Conservation (phyloP, 2,797 vertebrate species). For the Chelmon rostratus region DNA sequence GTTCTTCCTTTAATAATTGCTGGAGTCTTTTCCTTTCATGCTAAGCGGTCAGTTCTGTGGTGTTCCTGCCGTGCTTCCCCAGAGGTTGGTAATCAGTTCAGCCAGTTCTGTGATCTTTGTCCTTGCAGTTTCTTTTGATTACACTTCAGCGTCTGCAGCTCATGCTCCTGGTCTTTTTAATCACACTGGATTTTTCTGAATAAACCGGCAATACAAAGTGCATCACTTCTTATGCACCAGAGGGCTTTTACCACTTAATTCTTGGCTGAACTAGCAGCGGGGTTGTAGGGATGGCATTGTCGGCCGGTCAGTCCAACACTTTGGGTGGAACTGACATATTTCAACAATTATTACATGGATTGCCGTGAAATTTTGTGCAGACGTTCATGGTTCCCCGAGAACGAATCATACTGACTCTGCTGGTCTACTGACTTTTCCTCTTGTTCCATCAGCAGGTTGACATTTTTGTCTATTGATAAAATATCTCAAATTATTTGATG, state of each 20-base stretch:
- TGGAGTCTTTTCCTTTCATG: background rate
- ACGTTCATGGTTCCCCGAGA: no score
- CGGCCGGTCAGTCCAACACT: background rate
- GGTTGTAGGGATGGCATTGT: background rate
- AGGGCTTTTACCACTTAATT: background rate
- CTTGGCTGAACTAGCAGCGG: background rate
- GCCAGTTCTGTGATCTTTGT: background rate
- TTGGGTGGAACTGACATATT: background rate
- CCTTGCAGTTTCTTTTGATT: background rate
- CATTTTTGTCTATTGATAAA: background rate
- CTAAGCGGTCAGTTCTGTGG: background rate
- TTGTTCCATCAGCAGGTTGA: background rate
- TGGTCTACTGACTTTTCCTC: background rate
- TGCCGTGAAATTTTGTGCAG: background rate
- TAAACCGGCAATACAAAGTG: background rate
- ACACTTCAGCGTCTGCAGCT: background rate
- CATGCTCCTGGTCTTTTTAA: background rate
- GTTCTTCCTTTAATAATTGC: background rate
- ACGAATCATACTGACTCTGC: background rate
- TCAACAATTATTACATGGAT: background rate
- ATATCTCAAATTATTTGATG: background rate
- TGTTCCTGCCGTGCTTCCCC: background rate
- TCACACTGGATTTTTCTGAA: background rate
- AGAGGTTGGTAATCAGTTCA: constrained; percentile 3
- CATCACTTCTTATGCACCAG: background rate